These are phyloP conservation scores for Mormyrus iriodes DNA, from an alignment of 2,113 vertebrate genomes.

Conservation along the genomic window DNA sequence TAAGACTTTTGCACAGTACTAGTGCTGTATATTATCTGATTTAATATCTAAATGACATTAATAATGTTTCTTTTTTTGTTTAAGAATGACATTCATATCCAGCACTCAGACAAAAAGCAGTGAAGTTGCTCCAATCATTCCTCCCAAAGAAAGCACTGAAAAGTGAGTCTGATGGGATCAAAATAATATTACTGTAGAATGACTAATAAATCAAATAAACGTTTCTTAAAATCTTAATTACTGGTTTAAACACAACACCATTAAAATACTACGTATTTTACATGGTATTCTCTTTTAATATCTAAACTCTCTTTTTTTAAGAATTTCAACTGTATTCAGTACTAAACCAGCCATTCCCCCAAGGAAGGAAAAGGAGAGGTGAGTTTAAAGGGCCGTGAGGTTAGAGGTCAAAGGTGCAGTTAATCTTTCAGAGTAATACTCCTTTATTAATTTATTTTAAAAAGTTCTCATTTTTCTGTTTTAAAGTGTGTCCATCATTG, in stretches of 20 bases:
- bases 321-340: not conserved
- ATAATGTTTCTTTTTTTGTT: not conserved
- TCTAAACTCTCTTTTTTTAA: not conserved
- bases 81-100: not conserved
- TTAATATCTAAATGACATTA: not conserved
- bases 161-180: not conserved
- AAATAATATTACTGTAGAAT: not conserved
- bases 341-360: not conserved
- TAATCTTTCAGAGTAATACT: not conserved
- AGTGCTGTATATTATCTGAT: not conserved
- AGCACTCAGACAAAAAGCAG: not conserved
- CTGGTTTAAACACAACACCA: not conserved
- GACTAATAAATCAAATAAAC: not conserved
- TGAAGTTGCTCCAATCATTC: not conserved
- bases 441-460: not conserved
- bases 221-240: not conserved
- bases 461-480: not conserved
- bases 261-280: not conserved
- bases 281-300: not conserved
- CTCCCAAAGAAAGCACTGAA: not conserved
- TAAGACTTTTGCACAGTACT: not conserved
- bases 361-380: not conserved
- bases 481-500: not conserved
- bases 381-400: not conserved
- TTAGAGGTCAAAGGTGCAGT: not conserved